Evolutionary conservation across 2,797 vertebrate genomes (phyloP), one percentile per base, ranked within the genome.

Genomic region (Centroberyx gerrardi): DNA sequence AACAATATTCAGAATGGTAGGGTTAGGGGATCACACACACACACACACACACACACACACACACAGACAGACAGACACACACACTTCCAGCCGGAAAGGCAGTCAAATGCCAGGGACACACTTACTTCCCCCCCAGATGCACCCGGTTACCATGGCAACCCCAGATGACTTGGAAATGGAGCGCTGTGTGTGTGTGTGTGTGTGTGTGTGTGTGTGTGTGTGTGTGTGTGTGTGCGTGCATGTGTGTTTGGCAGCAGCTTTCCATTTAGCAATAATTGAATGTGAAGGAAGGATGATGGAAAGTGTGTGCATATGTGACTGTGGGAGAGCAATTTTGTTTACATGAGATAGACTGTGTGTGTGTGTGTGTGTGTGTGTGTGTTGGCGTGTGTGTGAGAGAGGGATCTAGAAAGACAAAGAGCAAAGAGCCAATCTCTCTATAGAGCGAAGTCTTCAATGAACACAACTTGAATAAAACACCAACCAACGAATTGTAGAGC

Each of bases 71-170:
- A 60, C 55, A 61, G 13, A n/a, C 22, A 42, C 3, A 62, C 38
- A 22, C 48, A 13, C 68, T 44, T 79, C 6, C 48, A 78, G 22
- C 58, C 51, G 60, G 75, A 55, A 51, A 64, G 22, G 52, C 61
- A 56, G 53, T 8, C 44, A 22, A 80, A 54, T n/a, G 2, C 0
- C 5, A 0, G 33, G 44, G 48, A 56, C 58, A 49, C 15, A 10
- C 29, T 14, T 51, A 4, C 7, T 0, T 2, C 1, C 46, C 15
- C 60, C 46, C 27, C 36, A 27, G 61, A 83, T 65, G 73, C 62
- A 67, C 55, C 44, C n/a, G 1, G 87, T 87, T 82, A 72, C 86
- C 78, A 53, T 80, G 80, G 83, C 31, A 70, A 91, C 80, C 51
- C 18, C 48, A 31, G 61, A 54, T 65, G 55, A 83, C 4, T 33